Percentiles rank a stretch among this genome's conserved stretches.
Evolutionary conservation across 1,140 invertebrate species (phyloP).

Genomic region (Nephotettix cincticeps): DNA sequence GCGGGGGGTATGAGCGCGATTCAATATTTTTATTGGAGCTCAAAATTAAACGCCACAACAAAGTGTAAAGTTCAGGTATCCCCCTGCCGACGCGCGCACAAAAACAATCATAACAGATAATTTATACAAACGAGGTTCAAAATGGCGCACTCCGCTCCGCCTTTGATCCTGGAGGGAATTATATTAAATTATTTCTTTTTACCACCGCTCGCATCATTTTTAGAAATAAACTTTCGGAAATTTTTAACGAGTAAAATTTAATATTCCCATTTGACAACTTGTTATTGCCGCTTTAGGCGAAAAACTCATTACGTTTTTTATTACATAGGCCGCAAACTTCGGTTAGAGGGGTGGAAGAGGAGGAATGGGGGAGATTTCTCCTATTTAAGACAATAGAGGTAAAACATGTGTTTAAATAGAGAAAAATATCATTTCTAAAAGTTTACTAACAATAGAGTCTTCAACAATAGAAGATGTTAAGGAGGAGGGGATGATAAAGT

Average conservation of each 20-base stretch:
- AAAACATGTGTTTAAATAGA: too few relatives aligned
- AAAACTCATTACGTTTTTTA: conserved; percentile 2
- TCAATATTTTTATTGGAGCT: conserved; percentile 6
- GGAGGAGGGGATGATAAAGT: too few relatives aligned
- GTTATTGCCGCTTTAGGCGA: conserved; percentile 1
- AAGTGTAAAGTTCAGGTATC: not conserved
- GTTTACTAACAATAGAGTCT: too few relatives aligned
- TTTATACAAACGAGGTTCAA: conserved; percentile 2
- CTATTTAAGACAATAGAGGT: too few relatives aligned
- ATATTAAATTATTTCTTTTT: not conserved
- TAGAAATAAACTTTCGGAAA: not conserved
- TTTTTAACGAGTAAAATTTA: not conserved
- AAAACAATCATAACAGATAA: conserved; percentile 5
- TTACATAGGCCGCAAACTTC: not conserved
- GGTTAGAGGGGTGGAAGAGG: not conserved
- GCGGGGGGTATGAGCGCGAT: not conserved
- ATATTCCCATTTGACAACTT: not conserved
- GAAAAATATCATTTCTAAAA: too few relatives aligned
- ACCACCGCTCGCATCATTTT: not conserved
- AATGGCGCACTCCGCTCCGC: not conserved
- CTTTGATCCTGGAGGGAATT: not conserved
- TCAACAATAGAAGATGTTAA: too few relatives aligned
- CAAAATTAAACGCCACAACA: conserved; percentile 12
- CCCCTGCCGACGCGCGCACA: not conserved
- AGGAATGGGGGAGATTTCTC: too few relatives aligned